Evolutionary conservation across 1,140 invertebrate species (phyloP), one percentile per base, ranked within the genome.

Genomic region (Monochamus saltuarius): DNA sequence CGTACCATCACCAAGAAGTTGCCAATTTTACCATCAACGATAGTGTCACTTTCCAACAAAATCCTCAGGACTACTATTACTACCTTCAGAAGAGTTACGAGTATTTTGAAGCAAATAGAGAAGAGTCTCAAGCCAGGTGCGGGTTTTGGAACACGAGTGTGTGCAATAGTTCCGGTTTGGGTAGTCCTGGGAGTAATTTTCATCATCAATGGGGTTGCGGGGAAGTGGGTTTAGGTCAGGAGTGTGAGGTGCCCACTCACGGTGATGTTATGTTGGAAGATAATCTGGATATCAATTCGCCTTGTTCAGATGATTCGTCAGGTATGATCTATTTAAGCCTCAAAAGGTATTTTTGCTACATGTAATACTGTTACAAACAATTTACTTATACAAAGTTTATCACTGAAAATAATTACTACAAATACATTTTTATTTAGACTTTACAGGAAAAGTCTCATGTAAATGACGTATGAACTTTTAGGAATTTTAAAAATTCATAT

Each of bases 241-340:
- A 14, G 35, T 19, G 39, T 42, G 53, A 56, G 11, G 39, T 40
- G 35, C 3, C 40, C 2, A 42, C 22, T 47, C 39, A 61, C 4
- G 19, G 42, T 37, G 38, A 47, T 22, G 19, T 46, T 36, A 36
- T 14, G 13, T 22, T 47, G n/a, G 59, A 61, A 39, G 59, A 61
- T 14, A 39, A 11, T 3, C 49, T 61, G 42, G 59, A 61, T 14
- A 13, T 61, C 34, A 46, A 43, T 17, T 49, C 52, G 13, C 37
- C 39, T 13, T 61, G 46, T 47, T 61, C 59, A 7, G 59, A 61
- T 10, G 52, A 61, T 29, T 61, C 59, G 17, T 35, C 34, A 61
- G 59, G 59, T 61, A 53, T 29, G 40, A 7, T 13, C 16, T 42
- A n/a, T n/a, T n/a, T n/a, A 13, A 13, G 16, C 16, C 7, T 13